Percentiles rank a stretch among this genome's conserved stretches.
Evolutionary conservation across 2,113 vertebrate species (phyloP).

Genomic region (Toxotes chatareus): DNA sequence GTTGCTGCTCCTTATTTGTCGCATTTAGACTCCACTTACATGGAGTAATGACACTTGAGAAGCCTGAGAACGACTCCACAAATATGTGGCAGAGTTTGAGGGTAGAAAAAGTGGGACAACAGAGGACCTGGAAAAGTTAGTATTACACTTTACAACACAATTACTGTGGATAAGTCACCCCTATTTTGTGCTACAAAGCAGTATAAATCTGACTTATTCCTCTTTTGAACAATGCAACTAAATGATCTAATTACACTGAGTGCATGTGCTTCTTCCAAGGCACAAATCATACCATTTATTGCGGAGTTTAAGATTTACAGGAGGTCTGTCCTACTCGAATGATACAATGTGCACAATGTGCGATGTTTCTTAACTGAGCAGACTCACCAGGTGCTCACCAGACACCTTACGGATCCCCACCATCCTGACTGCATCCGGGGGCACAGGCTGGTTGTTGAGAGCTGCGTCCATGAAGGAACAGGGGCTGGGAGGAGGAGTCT

Average conservation of each 20-base stretch:
- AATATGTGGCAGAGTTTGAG: constrained; percentile 10
- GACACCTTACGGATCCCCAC: constrained; percentile 95
- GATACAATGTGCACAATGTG: neutral
- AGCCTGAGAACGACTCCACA: neutral
- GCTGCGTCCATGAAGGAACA: constrained; percentile 89
- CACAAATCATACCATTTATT: constrained; percentile 45
- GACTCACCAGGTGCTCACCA: constrained; percentile 93
- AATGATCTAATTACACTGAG: constrained; percentile 42
- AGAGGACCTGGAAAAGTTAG: constrained; percentile 13
- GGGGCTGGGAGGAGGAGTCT: constrained; percentile 92
- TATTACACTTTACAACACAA: neutral
- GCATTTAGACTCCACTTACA: neutral
- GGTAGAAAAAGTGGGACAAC: neutral
- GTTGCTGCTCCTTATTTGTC: neutral
- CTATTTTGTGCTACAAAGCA: neutral
- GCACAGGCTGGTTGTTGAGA: constrained; percentile 92
- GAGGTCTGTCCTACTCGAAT: neutral
- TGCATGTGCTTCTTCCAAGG: constrained; percentile 29
- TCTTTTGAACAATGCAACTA: constrained; percentile 43
- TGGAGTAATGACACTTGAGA: neutral
- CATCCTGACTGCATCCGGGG: constrained; percentile 95
- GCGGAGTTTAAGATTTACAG: constrained; percentile 16
- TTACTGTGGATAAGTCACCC: constrained; percentile 18
- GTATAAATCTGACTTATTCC: constrained; percentile 27
- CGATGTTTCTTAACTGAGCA: neutral